Evolutionary conservation across 2,888 invertebrate species (phyloP).

Genomic region (Rhagonycha lutea): DNA sequence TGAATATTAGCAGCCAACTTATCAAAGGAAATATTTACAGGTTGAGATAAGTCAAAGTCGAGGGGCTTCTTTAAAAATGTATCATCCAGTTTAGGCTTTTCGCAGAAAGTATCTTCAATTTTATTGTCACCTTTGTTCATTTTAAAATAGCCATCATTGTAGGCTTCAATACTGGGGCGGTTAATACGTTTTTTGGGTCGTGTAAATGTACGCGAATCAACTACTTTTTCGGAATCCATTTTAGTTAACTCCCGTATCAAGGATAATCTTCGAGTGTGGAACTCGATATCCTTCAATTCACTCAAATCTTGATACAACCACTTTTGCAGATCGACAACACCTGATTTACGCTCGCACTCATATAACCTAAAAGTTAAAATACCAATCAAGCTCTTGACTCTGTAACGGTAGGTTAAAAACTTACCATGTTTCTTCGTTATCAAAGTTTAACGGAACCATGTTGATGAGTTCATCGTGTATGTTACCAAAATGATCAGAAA

Average conservation of each 20-base stretch:
- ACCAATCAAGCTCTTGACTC: conserved; percentile 3
- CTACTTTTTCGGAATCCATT: conserved; percentile 57
- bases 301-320: conserved; percentile 37
- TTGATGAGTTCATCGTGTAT: conserved; percentile 58
- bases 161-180: conserved; percentile 65
- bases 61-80: conserved; percentile 37
- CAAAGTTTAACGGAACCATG: conserved; percentile 61
- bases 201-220: conserved; percentile 73
- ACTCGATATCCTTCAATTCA: conserved; percentile 20
- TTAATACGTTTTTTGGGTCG: conserved; percentile 65
- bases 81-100: background rate
- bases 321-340: conserved; percentile 27
- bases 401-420: background rate
- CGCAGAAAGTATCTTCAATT: conserved; percentile 16
- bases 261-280: conserved; percentile 18
- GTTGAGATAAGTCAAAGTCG: conserved; percentile 50
- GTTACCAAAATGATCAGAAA: background rate
- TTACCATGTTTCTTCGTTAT: conserved; percentile 65
- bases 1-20: conserved; percentile 51
- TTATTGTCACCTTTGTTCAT: conserved; percentile 6
- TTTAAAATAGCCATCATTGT: conserved; percentile 34
- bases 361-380: conserved; percentile 26
- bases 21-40: conserved; percentile 49
- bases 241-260: conserved; percentile 19
- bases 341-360: conserved; percentile 21